These are phyloP conservation scores for Megaustenia siamemsis DNA, from an alignment of 2,888 invertebrate species.

Conservation along the genomic window DNA sequence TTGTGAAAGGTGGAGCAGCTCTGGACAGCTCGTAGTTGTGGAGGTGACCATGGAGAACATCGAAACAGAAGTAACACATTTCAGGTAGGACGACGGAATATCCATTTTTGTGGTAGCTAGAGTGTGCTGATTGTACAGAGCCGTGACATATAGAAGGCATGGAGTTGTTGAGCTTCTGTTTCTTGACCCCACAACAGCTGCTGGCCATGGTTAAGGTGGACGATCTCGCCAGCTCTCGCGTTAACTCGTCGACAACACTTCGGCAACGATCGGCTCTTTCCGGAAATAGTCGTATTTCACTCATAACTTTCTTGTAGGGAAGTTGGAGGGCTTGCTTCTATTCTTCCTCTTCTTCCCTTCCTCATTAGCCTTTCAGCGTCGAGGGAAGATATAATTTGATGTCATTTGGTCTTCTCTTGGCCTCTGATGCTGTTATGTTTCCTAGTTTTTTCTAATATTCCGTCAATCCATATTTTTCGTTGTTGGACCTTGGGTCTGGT, in stretches of 20 bases:
- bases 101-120: slow-evolving; percentile 75
- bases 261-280: slow-evolving; percentile 13
- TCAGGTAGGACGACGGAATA: slow-evolving; percentile 82
- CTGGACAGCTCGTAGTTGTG: slow-evolving; percentile 95
- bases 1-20: slow-evolving; percentile 90
- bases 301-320: too few relatives aligned
- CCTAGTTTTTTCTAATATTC: too few relatives aligned
- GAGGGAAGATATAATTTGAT: too few relatives aligned
- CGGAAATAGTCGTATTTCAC: background rate
- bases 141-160: slow-evolving; percentile 79
- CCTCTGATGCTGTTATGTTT: too few relatives aligned
- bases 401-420: too few relatives aligned
- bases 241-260: slow-evolving; percentile 20
- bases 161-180: slow-evolving; percentile 90
- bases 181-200: slow-evolving; percentile 94
- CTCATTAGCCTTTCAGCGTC: too few relatives aligned
- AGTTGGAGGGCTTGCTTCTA: too few relatives aligned
- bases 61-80: slow-evolving; percentile 99
- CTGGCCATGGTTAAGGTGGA: slow-evolving; percentile 86
- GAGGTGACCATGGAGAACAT: slow-evolving; percentile 96
- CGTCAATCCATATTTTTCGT: too few relatives aligned
- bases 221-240: slow-evolving; percentile 57
- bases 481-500: too few relatives aligned
- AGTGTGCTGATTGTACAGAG: slow-evolving; percentile 77
- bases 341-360: too few relatives aligned